These are phyloP conservation scores for Cerastoderma edule DNA, from an alignment of 2,888 invertebrate genomes.

Conservation along the genomic window DNA sequence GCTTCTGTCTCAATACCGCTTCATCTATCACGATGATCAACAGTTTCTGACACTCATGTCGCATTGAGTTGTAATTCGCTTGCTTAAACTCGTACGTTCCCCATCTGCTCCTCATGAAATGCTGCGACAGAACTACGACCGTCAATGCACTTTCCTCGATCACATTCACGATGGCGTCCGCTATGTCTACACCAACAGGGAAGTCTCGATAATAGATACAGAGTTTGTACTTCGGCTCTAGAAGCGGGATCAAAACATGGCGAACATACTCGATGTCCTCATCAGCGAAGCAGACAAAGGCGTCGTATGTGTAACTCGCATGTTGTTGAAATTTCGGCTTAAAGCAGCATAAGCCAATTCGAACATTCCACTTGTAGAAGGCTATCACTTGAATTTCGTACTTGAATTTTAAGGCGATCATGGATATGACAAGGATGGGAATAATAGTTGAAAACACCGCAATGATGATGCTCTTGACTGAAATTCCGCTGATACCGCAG, in stretches of 20 bases:
- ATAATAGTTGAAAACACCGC: too few species aligned
- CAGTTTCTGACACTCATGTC: slow-evolving; percentile 20
- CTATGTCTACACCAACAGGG: slow-evolving; percentile 35
- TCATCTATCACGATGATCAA: slow-evolving; percentile 33
- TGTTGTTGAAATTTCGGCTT: too few species aligned
- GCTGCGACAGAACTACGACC: slow-evolving; percentile 25
- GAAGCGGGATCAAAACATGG: slow-evolving; percentile 14
- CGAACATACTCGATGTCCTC: slow-evolving; percentile 29
- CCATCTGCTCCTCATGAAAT: slow-evolving; percentile 40
- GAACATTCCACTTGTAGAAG: too few species aligned
- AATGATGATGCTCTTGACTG: too few species aligned
- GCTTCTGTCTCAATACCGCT: slow-evolving; percentile 20
- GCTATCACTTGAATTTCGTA: too few species aligned
- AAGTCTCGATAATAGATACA: slow-evolving; percentile 46
- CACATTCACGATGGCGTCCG: slow-evolving; percentile 33
- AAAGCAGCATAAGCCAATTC: too few species aligned
- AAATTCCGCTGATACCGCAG: too few species aligned
- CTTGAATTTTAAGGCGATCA: too few species aligned
- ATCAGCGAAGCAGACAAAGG: slow-evolving; percentile 39
- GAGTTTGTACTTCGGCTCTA: slow-evolving; percentile 35
- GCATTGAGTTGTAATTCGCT: slow-evolving; percentile 29
- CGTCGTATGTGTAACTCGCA: slow-evolving; percentile 33
- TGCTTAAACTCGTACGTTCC: slow-evolving; percentile 39
- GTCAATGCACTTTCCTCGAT: slow-evolving; percentile 36
- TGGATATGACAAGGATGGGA: too few species aligned